Evolutionary conservation across 2,888 invertebrate genomes (phyloP).

Genomic region (Phaonia tiefii): DNA sequence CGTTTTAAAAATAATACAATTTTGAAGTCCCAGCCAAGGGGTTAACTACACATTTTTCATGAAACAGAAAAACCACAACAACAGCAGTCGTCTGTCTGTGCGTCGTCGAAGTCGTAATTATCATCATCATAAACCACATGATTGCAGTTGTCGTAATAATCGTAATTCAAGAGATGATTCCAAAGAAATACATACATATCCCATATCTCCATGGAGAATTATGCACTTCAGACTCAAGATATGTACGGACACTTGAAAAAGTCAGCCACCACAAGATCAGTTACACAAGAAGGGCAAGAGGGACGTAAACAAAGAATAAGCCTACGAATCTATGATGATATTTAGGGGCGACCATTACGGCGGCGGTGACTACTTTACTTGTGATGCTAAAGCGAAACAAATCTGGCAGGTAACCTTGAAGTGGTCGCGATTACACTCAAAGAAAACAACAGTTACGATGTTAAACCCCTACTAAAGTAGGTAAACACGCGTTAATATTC

Average conservation of each 20-base stretch:
- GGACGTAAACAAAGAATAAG: slow-evolving; percentile 25
- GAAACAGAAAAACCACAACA: slow-evolving; percentile 19
- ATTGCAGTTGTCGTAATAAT: slow-evolving; percentile 2
- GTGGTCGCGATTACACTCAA: no score
- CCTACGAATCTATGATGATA: not conserved
- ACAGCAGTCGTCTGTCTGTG: no score
- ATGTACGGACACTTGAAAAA: not conserved
- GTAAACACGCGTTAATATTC: no score
- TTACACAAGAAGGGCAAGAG: slow-evolving; percentile 8
- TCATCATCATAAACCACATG: no score
- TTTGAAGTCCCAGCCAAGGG: slow-evolving; percentile 12
- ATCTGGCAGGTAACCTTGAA: no score
- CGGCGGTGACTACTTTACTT: no score
- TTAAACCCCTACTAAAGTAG: no score
- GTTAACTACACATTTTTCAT: slow-evolving; percentile 27
- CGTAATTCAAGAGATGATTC: slow-evolving; percentile 29
- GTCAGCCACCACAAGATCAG: slow-evolving; percentile 8
- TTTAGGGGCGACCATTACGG: no score
- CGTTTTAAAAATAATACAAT: no score
- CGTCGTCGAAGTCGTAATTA: not conserved
- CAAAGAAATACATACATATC: not conserved
- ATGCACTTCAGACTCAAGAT: slow-evolving; percentile 14
- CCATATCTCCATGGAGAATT: slow-evolving; percentile 17
- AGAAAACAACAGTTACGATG: no score
- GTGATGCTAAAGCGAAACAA: no score